Evolutionary conservation across 2,797 vertebrate species (phyloP), one percentile per base, ranked within the genome.

Genomic region (Ctenopoma multispine): DNA sequence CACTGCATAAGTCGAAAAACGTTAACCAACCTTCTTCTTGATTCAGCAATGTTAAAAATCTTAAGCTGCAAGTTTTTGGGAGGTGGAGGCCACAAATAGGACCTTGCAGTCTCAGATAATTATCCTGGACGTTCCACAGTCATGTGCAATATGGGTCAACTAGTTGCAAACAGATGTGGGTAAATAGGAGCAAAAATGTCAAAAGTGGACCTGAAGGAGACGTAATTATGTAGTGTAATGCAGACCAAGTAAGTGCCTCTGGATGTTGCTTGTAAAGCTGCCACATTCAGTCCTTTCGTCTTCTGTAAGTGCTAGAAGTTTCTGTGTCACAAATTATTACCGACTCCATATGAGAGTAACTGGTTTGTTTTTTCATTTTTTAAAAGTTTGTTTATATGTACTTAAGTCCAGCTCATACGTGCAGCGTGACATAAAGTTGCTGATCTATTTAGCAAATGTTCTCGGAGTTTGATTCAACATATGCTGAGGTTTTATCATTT

Each of bases 81-180:
- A 36, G 51, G 41, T 17, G 24, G 40, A 61, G 69, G 76, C 75
- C 65, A 77, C 54, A 85, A 86, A 76, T 75, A 48, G 49, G 50
- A 49, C 24, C n/a, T 81, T 75, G 80, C 71, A 44, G 76, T 75
- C 79, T 54, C 10, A 0, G 63, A 40, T 36, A 29, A 38, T 75
- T 74, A 64, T 70, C 53, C 36, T 72, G 54, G 62, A 72, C 84
- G 81, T 87, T 87, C 82, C 79, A 68, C 69, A 81, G 71, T 23
- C 66, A 9, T 78, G 77, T 75, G 85, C 67, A 75, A 44, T 63
- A 40, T 56, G 71, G 76, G 79, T 80, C 66, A 71, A 67, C 71
- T 86, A 90, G 89, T 89, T 92, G 84, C 81, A 82, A 91, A 83
- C 91, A 92, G 90, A 92, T 92, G 90, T 88, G 75, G 46, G 76